Evolutionary conservation across 2,113 vertebrate species (phyloP), one percentile per base, ranked within the genome.

Genomic region (Microtus ochrogaster): DNA sequence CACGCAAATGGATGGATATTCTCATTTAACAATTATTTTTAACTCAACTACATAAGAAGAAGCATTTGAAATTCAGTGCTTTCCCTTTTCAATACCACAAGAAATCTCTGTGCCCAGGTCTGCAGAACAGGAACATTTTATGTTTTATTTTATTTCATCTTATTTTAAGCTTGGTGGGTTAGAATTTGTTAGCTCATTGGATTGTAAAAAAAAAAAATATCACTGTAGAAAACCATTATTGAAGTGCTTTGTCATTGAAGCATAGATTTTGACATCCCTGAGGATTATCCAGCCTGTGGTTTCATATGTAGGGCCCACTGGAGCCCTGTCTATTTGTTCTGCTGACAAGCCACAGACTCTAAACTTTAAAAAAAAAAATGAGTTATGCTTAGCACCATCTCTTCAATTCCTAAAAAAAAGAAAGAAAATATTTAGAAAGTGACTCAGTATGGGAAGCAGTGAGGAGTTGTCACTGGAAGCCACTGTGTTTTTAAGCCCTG

Each of bases 121-220:
- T 52, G 55, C 49, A 93, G 90, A 96, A 86, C 36, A 90, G 89
- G 93, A 92, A 79, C 68, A 89, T 86, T 93, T 93, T 96, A 61
- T 89, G 92, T 92, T 97, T 95, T 97, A 96, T 96, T 97, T 97
- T 97, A 90, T 94, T 98, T 68, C 90, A 89, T 95, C 97, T 87
- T 97, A 13, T 97, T 98, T 98, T 97, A 97, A 89, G 68, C 68
- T 97, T 4, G 13, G 68, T 89, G 76, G 28, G 39, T 96, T 96
- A 98, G 93, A 97, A 98, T 98, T 95, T 97, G 90, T 98, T 98
- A 97, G 96, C 41, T 97, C 94, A 94, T 66, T 98, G 96, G 89
- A 96, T 92, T 93, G 77, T 89, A 97, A 97, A 98, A 76, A 97
- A 82, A 82, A 94, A 47, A 55, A 55, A 55, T 14, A 95, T 91